phyloP scores from a whole-genome alignment of 2,113 vertebrate genomes.

The Sapayoa aenigma region DNA sequence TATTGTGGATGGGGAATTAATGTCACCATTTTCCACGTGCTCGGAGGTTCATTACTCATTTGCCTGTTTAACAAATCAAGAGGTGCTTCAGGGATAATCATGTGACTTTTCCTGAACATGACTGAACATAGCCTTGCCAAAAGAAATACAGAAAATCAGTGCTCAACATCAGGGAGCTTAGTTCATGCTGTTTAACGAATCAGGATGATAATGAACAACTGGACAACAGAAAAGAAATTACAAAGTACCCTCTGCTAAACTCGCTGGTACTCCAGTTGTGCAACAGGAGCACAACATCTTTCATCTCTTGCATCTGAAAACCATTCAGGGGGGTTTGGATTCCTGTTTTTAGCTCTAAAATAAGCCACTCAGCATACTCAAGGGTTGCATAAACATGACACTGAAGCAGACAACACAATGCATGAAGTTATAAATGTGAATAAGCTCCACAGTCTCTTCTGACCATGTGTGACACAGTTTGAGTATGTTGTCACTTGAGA shows the following conservation, averaged over 20 bases:
- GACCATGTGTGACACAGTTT: neutral
- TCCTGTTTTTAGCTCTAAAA: neutral
- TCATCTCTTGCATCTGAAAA: neutral
- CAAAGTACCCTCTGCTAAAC: neutral
- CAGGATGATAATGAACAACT: neutral
- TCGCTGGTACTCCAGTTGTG: neutral
- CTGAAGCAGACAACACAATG: neutral
- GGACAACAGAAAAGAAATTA: neutral
- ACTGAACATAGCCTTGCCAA: neutral
- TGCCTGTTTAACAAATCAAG: neutral
- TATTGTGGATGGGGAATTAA: neutral
- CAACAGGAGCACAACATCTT: neutral
- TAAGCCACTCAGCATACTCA: neutral
- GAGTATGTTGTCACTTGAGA: neutral
- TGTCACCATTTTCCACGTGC: neutral
- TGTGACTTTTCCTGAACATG: neutral
- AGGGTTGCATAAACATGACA: neutral
- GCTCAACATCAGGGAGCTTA: neutral
- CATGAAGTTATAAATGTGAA: neutral
- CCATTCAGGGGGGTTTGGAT: neutral
- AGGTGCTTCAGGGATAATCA: neutral
- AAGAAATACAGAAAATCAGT: neutral
- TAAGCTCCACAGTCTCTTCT: neutral
- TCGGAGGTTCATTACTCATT: neutral
- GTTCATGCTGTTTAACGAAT: neutral